These are phyloP conservation scores for Drosophila vallismaia DNA, from an alignment of 2,888 invertebrate species.

Conservation along the genomic window DNA sequence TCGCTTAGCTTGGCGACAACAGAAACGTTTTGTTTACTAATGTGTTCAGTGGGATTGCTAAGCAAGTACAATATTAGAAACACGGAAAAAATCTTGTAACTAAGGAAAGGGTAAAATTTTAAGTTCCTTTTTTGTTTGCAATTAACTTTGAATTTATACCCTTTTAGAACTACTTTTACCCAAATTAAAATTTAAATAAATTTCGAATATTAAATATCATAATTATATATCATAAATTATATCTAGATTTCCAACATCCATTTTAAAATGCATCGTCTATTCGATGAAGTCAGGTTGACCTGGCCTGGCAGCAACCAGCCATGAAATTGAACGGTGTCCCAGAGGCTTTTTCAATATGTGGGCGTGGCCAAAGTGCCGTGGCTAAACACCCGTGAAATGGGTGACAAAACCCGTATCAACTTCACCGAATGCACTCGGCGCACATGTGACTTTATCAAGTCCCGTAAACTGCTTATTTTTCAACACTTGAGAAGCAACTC, in stretches of 20 bases:
- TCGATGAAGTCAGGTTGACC: conserved; percentile 25
- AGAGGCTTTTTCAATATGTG: conserved; percentile 39
- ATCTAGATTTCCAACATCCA: no score
- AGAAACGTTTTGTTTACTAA: conserved; percentile 58
- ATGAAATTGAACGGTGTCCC: conserved; percentile 54
- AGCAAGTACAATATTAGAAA: conserved; percentile 13
- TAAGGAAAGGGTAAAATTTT: neutral
- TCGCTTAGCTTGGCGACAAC: conserved; percentile 40
- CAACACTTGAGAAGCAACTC: conserved; percentile 29
- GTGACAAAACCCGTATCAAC: conserved; percentile 34
- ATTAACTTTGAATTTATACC: no score
- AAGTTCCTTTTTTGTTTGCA: neutral
- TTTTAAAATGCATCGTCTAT: conserved; percentile 4
- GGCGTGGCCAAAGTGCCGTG: conserved; percentile 22
- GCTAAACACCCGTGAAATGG: conserved; percentile 60
- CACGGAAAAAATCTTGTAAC: neutral
- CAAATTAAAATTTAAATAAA: no score
- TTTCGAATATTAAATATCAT: no score
- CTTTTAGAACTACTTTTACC: no score
- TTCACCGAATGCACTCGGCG: conserved; percentile 43
- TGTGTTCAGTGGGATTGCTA: conserved; percentile 64
- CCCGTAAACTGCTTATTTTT: conserved; percentile 47
- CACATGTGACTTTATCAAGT: conserved; percentile 49
- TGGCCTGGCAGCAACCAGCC: conserved; percentile 44
- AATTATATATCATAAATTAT: no score